Base-by-base conservation (phyloP, 2,888 invertebrate species). In the Macrophya annulata region DNA sequence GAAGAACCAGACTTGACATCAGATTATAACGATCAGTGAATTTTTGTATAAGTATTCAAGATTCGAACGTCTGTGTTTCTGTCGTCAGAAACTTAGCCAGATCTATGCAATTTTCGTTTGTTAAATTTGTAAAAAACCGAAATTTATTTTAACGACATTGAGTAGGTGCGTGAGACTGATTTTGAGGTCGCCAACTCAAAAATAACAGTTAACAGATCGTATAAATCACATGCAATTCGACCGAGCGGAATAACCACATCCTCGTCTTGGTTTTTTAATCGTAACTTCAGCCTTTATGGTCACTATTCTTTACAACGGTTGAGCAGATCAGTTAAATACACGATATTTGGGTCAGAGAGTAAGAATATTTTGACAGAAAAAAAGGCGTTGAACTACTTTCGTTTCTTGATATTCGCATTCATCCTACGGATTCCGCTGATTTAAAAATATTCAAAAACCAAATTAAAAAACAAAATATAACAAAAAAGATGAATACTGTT, bases 161-260 rank as follows among this genome's bases (percentile, higher is more conserved):
- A 0, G 25, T 25, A 25, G 62, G 10, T 25, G 62, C 21, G 25
- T 12, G 25, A 62, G 68, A 5, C 17, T 37, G 10, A 31, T 68
- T 68, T 17, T 37, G 37, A 17, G 12, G 6, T 12, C 17, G 6
- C 1, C 4, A 31, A 37, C 17, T 68, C 15, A 17, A 68, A 68
- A 37, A 37, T 68, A 68, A 68, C 15, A 37, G 31, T 68, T 15
- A 68, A 37, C 31, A 68, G 37, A 68, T 5, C 68, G 17, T 68
- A n/a, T 25, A 45, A 74, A 45, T n/a, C 21, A 45, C 72, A 74
- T n/a, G 21, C 43, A 21, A 74, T 74, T 74, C 72, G 43, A 25
- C 72, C 17, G 43, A 74, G 72, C 72, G 45, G 43, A 45, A 74
- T 74, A 74, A 74, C 45, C 72, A 74, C 72, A 74, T 74, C 72